phyloP scores from a whole-genome alignment of 2,797 vertebrate genomes.

The Sandelia bainsii region DNA sequence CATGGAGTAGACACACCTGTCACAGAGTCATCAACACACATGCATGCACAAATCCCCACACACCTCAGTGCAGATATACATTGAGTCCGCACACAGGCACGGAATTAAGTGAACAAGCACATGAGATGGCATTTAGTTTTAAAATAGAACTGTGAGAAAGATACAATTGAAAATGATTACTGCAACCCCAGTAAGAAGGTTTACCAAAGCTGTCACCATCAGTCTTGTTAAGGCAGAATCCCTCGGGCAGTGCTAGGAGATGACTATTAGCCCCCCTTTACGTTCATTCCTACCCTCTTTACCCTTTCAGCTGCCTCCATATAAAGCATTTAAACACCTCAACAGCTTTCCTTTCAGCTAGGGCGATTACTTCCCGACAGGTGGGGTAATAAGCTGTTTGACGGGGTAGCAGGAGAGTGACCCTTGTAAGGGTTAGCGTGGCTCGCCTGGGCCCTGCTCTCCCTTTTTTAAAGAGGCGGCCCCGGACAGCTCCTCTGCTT shows the following conservation, averaged over 20 bases:
- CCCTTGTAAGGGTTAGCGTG: slow-evolving; percentile 90
- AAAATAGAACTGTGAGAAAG: slow-evolving; percentile 1
- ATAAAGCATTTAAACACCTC: slow-evolving; percentile 89
- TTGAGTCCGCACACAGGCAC: background rate
- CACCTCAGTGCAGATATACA: slow-evolving; percentile 18
- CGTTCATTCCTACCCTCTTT: slow-evolving; percentile 71
- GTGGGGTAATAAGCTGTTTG: slow-evolving; percentile 98
- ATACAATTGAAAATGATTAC: slow-evolving; percentile 37
- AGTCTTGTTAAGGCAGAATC: slow-evolving; percentile 61
- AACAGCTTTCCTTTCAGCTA: slow-evolving; percentile 86
- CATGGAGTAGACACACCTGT: slow-evolving; percentile 85
- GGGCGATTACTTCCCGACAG: slow-evolving; percentile 96
- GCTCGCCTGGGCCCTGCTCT: slow-evolving; percentile 69
- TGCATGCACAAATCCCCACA: slow-evolving; percentile 40
- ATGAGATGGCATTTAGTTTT: slow-evolving; percentile 20
- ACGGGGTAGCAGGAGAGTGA: slow-evolving; percentile 85
- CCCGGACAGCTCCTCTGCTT: slow-evolving; percentile 84
- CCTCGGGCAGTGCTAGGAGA: slow-evolving; percentile 56
- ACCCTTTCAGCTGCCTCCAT: slow-evolving; percentile 77
- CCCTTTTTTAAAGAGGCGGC: slow-evolving; percentile 75
- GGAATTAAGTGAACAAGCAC: background rate
- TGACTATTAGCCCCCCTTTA: slow-evolving; percentile 67
- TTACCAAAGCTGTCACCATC: slow-evolving; percentile 76
- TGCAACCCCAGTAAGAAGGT: slow-evolving; percentile 46
- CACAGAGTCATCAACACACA: slow-evolving; percentile 68